Evolutionary conservation across 2,113 vertebrate genomes (phyloP).

Genomic region (Semnornis frantzii): DNA sequence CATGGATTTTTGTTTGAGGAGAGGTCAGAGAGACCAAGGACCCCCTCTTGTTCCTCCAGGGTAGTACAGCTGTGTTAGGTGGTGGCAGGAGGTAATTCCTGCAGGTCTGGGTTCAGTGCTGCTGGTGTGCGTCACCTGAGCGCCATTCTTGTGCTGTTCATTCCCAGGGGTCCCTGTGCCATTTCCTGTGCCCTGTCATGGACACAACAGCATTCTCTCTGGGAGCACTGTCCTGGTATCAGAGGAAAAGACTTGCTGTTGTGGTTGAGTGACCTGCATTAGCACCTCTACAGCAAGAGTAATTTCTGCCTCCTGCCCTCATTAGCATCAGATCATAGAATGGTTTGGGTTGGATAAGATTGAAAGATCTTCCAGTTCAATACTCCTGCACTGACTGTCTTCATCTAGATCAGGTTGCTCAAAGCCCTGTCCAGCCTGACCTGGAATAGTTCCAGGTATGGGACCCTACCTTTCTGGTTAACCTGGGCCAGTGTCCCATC

Average conservation of each 20-base stretch:
- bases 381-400: neutral
- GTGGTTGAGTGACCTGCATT: accelerated
- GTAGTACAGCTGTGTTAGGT: accelerated
- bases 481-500: neutral
- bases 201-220: accelerated
- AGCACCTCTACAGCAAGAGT: neutral
- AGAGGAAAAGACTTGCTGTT: accelerated
- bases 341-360: neutral
- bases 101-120: accelerated
- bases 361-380: no score
- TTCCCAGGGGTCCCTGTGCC: neutral
- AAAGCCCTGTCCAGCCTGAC: neutral
- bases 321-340: accelerated
- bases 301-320: neutral
- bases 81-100: neutral
- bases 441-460: neutral
- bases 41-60: accelerated
- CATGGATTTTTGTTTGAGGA: neutral
- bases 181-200: accelerated
- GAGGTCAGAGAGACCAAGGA: accelerated
- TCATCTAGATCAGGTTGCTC: neutral
- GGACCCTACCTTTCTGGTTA: neutral
- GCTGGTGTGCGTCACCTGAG: accelerated
- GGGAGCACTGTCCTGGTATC: accelerated
- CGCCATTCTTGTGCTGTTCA: neutral